Conservation (phyloP, 2,888 invertebrate species). For the Latrodectus hesperus region DNA sequence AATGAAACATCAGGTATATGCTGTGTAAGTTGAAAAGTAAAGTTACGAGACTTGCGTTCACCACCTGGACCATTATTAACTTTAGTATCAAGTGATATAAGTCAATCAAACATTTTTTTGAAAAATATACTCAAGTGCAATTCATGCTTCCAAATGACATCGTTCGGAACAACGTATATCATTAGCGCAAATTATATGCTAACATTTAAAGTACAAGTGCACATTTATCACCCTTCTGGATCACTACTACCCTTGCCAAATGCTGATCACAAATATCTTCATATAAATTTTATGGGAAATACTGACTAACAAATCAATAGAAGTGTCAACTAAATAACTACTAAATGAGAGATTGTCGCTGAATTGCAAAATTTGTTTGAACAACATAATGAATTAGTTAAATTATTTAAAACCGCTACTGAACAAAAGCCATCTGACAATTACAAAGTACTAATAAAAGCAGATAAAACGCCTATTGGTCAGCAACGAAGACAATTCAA, state of each 20-base stretch:
- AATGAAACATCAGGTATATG: slow-evolving; percentile 27
- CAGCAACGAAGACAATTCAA: too few species aligned
- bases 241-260: slow-evolving; percentile 72
- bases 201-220: slow-evolving; percentile 72
- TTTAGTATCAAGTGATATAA: slow-evolving; percentile 10
- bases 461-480: too few species aligned
- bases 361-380: too few species aligned
- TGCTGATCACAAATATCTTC: slow-evolving; percentile 60
- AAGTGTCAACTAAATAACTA: neutral
- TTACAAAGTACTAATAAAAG: too few species aligned
- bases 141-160: slow-evolving; percentile 65
- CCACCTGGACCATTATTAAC: slow-evolving; percentile 34
- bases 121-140: slow-evolving; percentile 48
- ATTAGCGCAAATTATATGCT: slow-evolving; percentile 36
- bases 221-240: slow-evolving; percentile 72
- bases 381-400: too few species aligned
- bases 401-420: too few species aligned
- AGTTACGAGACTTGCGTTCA: slow-evolving; percentile 12
- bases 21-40: slow-evolving; percentile 25
- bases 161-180: slow-evolving; percentile 4
- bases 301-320: neutral
- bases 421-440: too few species aligned
- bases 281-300: slow-evolving; percentile 17
- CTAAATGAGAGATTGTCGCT: too few species aligned
- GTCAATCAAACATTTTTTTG: slow-evolving; percentile 27